Percentiles rank a stretch among this genome's conserved stretches.
Conservation (phyloP, 2,888 invertebrate genomes). For the Amaurobius ferox region DNA sequence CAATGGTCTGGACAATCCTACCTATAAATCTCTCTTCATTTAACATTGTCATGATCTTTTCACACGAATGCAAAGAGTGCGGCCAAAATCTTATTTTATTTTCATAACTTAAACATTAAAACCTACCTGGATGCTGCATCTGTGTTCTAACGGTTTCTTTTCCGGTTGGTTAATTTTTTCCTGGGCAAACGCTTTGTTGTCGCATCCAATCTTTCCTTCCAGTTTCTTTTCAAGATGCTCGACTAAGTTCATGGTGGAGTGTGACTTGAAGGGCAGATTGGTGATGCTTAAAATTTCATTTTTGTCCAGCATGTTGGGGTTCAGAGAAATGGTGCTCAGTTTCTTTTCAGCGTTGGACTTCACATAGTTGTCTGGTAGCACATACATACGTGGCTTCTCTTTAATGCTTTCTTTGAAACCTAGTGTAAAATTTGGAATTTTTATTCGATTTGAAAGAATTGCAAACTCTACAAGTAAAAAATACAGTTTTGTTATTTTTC, state of each 20-base stretch:
- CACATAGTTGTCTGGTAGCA: conserved; percentile 43
- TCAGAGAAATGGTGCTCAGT: conserved; percentile 41
- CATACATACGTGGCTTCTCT: conserved; percentile 36
- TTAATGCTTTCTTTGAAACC: conserved; percentile 27
- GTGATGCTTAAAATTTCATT: conserved; percentile 30
- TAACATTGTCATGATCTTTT: no score
- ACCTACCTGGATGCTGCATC: conserved; percentile 48
- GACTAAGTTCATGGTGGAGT: conserved; percentile 44
- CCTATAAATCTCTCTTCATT: no score
- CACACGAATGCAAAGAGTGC: no score
- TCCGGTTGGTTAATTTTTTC: conserved; percentile 24
- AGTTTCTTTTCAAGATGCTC: conserved; percentile 45
- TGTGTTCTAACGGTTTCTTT: conserved; percentile 41
- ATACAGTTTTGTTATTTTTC: no score
- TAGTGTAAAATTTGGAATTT: background rate
- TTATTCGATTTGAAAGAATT: no score
- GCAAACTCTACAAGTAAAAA: no score
- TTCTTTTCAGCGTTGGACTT: conserved; percentile 53
- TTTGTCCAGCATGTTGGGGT: conserved; percentile 49
- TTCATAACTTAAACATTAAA: no score
- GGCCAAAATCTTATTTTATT: no score
- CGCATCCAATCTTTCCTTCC: conserved; percentile 23
- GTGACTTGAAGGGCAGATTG: conserved; percentile 21
- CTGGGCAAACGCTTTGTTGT: conserved; percentile 37
- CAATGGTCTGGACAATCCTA: no score